These are phyloP conservation scores for Lepus townsendii DNA, from an alignment of 2,797 vertebrate genomes.

Conservation along the genomic window DNA sequence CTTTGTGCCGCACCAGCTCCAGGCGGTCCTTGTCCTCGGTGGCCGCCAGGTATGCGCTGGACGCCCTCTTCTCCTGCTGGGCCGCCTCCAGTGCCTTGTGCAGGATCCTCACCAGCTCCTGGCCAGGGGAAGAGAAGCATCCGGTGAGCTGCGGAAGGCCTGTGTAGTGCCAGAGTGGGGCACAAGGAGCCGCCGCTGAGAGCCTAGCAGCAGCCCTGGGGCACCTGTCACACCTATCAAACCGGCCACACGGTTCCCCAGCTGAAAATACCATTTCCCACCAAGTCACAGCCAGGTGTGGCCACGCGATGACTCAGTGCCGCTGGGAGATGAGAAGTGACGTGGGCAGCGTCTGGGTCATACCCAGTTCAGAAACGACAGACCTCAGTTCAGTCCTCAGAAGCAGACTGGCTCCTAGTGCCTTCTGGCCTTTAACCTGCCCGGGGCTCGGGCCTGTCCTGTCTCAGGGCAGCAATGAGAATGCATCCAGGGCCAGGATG, in stretches of 20 bases:
- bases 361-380: neutral
- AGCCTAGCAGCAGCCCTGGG: neutral
- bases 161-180: neutral
- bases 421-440: neutral
- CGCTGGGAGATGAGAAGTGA: neutral
- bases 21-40: conserved; percentile 93
- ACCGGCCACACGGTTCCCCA: neutral
- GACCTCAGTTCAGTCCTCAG: neutral
- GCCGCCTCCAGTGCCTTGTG: conserved; percentile 95
- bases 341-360: neutral
- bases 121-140: neutral
- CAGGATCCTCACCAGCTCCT: conserved; percentile 96
- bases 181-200: rapidly evolving
- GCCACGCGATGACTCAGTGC: neutral
- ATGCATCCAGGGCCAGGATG: neutral
- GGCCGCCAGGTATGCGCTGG: conserved; percentile 91
- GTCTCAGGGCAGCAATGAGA: neutral
- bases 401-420: neutral
- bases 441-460: neutral
- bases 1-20: conserved; percentile 94
- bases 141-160: neutral
- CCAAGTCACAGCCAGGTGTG: neutral
- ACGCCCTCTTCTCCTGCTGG: conserved; percentile 95
- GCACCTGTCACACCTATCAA: neutral
- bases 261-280: neutral